phyloP scores from a whole-genome alignment of 2,888 invertebrate species.

The Gonocerus acuteangulatus region DNA sequence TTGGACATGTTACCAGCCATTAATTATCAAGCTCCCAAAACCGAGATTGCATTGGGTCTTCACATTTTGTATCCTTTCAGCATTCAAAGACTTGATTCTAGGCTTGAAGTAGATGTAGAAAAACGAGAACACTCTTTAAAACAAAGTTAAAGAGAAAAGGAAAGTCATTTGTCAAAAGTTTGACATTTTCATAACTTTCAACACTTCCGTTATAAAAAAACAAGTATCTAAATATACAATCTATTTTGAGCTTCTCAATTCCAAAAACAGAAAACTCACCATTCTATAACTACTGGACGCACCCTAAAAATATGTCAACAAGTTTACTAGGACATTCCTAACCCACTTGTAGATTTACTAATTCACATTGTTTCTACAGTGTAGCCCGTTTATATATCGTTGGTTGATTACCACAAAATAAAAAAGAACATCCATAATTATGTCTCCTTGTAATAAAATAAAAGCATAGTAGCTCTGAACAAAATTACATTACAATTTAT shows the following conservation, averaged over 20 bases:
- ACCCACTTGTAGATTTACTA: conserved; percentile 20
- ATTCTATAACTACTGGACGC: background rate
- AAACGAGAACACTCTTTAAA: background rate
- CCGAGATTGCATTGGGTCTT: conserved; percentile 23
- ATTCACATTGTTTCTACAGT: conserved; percentile 25
- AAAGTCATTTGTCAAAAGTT: background rate
- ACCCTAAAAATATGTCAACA: conserved; percentile 23
- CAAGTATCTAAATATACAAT: background rate
- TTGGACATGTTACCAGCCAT: conserved; percentile 36
- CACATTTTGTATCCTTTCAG: conserved; percentile 4
- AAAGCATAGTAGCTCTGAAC: too few species aligned
- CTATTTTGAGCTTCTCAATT: background rate
- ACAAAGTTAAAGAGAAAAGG: background rate
- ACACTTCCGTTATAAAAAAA: too few species aligned
- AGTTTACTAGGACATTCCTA: conserved; percentile 23
- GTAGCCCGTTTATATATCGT: too few species aligned
- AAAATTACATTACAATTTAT: too few species aligned
- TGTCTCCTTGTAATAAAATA: too few species aligned
- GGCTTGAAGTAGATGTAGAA: background rate
- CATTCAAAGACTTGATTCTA: background rate
- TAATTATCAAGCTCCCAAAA: conserved; percentile 24
- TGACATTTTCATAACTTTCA: too few species aligned
- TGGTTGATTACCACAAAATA: too few species aligned
- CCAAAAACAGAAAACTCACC: too few species aligned
- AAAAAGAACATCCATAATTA: too few species aligned